Base-by-base conservation (phyloP, 35 echinoderm and acorn worm genomes). In the Patiria miniata region DNA sequence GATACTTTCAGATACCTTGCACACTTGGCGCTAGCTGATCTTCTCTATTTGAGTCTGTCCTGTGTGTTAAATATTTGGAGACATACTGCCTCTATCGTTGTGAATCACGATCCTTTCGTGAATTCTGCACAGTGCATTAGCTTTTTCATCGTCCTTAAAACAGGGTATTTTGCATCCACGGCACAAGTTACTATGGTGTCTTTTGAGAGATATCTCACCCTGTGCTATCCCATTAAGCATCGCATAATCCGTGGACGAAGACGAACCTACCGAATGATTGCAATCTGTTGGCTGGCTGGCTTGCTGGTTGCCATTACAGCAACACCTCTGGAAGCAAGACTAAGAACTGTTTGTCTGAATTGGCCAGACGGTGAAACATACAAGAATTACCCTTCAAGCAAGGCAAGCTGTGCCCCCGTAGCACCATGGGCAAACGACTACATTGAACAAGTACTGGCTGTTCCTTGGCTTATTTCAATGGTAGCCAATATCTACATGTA, bases 141-240 rank as follows among this genome's bases (percentile, higher is more conserved):
- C 15, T 56, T 14, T 37, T 37, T 38, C 37, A 19, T 39, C 12
- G 18, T 58, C 7, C 8, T 39, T 1, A 36, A 84, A 4, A 51
- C 52, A 4, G 12, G 51, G 1, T 84, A 58, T 36, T 54, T 38
- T n/a, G 55, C 82, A 19, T 84, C 82, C 33, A 84, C 59, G 1
- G 53, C 51, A 53, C 38, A 59, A 5, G 57, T 84, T 5, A 84
- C 82, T 18, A 19, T 84, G 36, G 82, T 84, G 32, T 53, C 82
- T 4, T 32, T 51, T 40, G 82, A 84, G 37, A 32, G 82, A 60
- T 84, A 84, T 28, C 82, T 84, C 1, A 52, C 82, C 2, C 32
- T 84, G 33, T 84, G 82, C 19, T 52, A 84, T 84, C 82, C 82
- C 12, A 59, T 84, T 7, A 54, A 37, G 14, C 82, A 84, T 28